Evolutionary conservation across 2,113 vertebrate species (phyloP).

Genomic region (Scartelaos histophorus): DNA sequence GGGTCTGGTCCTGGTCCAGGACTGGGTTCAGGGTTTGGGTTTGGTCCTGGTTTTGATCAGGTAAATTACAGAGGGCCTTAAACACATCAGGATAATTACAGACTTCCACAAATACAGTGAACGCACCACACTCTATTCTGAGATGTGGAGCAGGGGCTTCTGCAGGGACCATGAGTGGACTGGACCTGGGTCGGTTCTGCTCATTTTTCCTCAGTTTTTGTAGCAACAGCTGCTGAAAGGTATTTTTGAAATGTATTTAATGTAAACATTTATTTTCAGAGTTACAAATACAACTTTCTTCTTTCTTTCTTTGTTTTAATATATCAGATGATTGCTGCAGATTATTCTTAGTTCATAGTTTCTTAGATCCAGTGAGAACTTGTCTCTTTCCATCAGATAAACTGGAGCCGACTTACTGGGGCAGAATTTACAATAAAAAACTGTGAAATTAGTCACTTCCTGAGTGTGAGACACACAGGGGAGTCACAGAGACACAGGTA

Average conservation of each 20-base stretch:
- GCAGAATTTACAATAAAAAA: not conserved
- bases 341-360: too few species aligned
- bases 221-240: not conserved
- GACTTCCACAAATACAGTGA: conserved; percentile 4
- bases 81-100: conserved; percentile 3
- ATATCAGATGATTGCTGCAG: not conserved
- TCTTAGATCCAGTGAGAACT: not conserved
- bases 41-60: conserved; percentile 7
- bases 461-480: not conserved
- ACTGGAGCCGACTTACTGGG: not conserved
- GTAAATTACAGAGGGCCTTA: conserved; percentile 10
- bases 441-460: not conserved
- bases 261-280: too few species aligned
- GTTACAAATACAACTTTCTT: not conserved
- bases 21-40: conserved; percentile 1
- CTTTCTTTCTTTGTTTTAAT: not conserved
- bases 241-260: too few species aligned
- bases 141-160: not conserved
- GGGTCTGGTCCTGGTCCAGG: conserved; percentile 1
- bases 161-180: not conserved
- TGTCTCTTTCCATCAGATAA: not conserved
- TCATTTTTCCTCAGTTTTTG: not conserved
- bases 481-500: not conserved
- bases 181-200: not conserved
- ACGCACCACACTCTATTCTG: not conserved